These are phyloP conservation scores for Mareca strepera DNA, from an alignment of 2,797 vertebrate species.

Conservation along the genomic window DNA sequence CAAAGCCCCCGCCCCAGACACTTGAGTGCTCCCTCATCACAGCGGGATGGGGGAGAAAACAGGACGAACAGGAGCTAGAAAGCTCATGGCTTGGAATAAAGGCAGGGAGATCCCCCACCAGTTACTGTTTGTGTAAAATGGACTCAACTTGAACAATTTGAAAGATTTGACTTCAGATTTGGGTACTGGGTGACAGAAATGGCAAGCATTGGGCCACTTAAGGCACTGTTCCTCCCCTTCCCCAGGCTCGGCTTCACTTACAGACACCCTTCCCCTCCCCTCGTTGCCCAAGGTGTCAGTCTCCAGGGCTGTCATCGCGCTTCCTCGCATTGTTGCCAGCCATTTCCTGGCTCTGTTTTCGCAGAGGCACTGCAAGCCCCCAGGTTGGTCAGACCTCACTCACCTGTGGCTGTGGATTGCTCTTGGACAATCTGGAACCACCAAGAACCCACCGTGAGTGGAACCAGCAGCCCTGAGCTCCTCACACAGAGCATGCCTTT, in stretches of 20 bases:
- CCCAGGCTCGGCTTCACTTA: no score
- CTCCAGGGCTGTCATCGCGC: fast-evolving
- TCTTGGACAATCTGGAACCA: not conserved
- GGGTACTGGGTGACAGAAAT: not conserved
- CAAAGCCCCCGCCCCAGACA: fast-evolving
- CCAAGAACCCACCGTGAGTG: not conserved
- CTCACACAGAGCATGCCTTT: not conserved
- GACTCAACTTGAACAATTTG: no score
- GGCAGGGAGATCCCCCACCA: fast-evolving
- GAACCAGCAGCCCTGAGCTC: not conserved
- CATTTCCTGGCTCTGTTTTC: fast-evolving
- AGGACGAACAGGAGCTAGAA: not conserved
- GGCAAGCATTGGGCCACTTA: not conserved
- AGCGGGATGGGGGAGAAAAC: fast-evolving
- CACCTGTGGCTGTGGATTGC: not conserved
- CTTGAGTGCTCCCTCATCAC: not conserved
- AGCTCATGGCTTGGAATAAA: not conserved
- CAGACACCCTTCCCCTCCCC: not conserved
- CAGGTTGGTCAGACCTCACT: no score
- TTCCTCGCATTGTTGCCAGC: fast-evolving
- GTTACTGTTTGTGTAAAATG: not conserved
- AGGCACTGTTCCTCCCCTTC: not conserved
- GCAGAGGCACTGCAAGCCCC: fast-evolving
- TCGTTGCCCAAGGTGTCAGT: fast-evolving
- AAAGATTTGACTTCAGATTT: not conserved